A percentile compares a stretch with the other conserved stretches of the same genome.
phyloP scores from a whole-genome alignment of 2,888 invertebrate genomes.

The Spilosoma lubricipeda region DNA sequence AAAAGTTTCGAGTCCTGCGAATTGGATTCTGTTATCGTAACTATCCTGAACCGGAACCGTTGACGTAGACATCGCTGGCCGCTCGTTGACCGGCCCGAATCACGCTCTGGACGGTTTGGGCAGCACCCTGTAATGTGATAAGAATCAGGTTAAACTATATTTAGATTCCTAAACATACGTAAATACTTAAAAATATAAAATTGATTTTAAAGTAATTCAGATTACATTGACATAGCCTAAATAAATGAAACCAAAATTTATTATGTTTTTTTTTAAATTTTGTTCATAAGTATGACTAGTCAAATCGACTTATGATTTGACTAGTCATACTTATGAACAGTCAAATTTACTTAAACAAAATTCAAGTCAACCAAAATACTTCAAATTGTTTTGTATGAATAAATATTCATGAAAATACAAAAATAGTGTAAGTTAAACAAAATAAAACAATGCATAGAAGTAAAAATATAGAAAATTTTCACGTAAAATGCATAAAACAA shows the following conservation, averaged over 20 bases:
- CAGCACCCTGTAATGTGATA: constrained; percentile 88
- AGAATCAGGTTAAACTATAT: constrained; percentile 21
- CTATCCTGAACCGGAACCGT: constrained; percentile 78
- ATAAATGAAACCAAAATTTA: not conserved
- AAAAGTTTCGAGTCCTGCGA: constrained; percentile 76
- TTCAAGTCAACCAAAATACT: no score
- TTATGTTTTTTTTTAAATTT: no score
- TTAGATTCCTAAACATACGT: not conserved
- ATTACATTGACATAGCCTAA: not conserved
- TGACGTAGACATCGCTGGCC: constrained; percentile 80
- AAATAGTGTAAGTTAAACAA: no score
- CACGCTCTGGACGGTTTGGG: constrained; percentile 89
- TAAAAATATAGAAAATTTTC: no score
- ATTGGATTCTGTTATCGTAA: constrained; percentile 24
- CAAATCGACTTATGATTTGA: no score
- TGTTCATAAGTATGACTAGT: no score
- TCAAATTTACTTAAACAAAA: not conserved
- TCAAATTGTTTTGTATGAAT: no score
- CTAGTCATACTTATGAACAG: no score
- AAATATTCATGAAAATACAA: no score
- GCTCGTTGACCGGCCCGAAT: constrained; percentile 86
- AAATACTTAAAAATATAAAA: not conserved
- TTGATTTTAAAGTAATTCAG: not conserved
- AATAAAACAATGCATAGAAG: not conserved
- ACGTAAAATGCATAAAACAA: no score